Base-by-base conservation (phyloP, 2,888 invertebrate genomes). In the Catocala sponsa region DNA sequence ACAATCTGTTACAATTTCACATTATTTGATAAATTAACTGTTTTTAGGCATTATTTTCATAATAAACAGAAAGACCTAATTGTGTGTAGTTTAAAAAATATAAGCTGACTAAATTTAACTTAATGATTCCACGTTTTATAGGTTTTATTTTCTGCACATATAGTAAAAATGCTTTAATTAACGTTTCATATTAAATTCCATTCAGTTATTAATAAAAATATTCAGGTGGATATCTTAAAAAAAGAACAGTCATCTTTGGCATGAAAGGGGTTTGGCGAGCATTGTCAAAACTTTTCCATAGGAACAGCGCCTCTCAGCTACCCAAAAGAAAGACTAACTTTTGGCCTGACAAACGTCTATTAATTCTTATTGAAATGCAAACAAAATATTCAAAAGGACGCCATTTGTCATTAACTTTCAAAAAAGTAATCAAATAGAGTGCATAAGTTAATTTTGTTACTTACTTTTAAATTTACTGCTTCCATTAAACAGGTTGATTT, bases 401-500 rank as follows among this genome's bases (percentile, higher is more conserved):
- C 50, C 50, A 46, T 67, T 61, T 52, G 44, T 59, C 55, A 54
- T 58, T 59, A 62, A 46, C 46, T 55, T 49, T 55, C 11, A 58
- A 48, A 63, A 63, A 65, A 41, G 12, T 63, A 59, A 69, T 66
- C 61, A 61, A 57, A 50, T 49, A 53, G 55, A 69, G 62, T 68
- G 54, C 48, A 49, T 25, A 63, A 65, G 43, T 59, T 64, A 15
- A 51, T 64, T 67, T 32, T 25, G 65, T 55, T 59, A 64, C 46
- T 62, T 46, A 42, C 51, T 70, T 64, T 67, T 56, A 55, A 63
- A 63, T 74, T 65, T 68, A 57, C 67, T 64, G 57, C 51, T 58
- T 47, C 47, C 13, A 56, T 68, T 68, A 48, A 15, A 15, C n/a
- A n/a, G n/a, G n/a, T n/a, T n/a, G n/a, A n/a, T n/a, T n/a, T n/a